Evolutionary conservation across 2,888 invertebrate species (phyloP).

Genomic region (Neuroscelio doddi): DNA sequence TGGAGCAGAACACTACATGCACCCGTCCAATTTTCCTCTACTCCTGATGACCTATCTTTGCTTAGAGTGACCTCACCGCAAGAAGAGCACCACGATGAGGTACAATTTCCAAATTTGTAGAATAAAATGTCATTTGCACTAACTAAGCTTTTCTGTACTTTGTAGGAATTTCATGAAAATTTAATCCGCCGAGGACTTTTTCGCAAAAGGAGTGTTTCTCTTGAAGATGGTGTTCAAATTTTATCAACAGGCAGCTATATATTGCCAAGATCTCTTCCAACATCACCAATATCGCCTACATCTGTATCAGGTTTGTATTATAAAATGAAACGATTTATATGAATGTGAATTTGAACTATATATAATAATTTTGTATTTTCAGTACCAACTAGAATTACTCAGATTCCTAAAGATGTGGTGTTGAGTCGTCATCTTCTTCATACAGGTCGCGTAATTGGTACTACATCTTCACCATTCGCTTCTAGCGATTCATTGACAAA

Average conservation of each 20-base stretch:
- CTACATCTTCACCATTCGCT: constrained; percentile 81
- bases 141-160: too few relatives aligned
- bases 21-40: constrained; percentile 69
- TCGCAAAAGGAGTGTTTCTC: constrained; percentile 82
- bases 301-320: constrained; percentile 53
- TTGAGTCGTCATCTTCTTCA: constrained; percentile 52
- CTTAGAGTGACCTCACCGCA: constrained; percentile 61
- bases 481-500: constrained; percentile 89
- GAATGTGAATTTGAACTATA: not conserved
- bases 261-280: constrained; percentile 78
- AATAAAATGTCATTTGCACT: too few relatives aligned
- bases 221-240: constrained; percentile 76
- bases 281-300: constrained; percentile 75
- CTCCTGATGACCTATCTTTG: constrained; percentile 68
- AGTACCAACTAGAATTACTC: constrained; percentile 48
- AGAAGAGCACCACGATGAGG: constrained; percentile 68
- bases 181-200: constrained; percentile 84
- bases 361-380: constrained; percentile 10
- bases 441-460: constrained; percentile 50
- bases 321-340: constrained; percentile 5
- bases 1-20: constrained; percentile 64
- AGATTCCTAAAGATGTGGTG: constrained; percentile 50
- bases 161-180: constrained; percentile 88
- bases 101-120: constrained; percentile 33
- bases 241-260: constrained; percentile 68